Evolutionary conservation across 2,113 vertebrate genomes (phyloP).

Genomic region (Onychostoma macrolepis): DNA sequence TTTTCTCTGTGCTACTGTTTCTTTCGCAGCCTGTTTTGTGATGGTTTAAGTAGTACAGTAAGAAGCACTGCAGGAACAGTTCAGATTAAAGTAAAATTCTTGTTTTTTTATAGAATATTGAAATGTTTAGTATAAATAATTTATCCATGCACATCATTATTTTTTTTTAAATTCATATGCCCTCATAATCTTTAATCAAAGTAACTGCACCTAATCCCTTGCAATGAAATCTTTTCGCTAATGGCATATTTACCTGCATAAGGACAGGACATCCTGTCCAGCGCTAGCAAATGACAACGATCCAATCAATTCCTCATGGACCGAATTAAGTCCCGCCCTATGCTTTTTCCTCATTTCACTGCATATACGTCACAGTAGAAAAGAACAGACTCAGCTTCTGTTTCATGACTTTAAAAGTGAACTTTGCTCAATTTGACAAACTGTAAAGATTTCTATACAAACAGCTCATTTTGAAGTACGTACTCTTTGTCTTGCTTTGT

Average conservation of each 20-base stretch:
- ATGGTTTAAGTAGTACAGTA: not conserved
- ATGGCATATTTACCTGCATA: not conserved
- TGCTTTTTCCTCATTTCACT: not conserved
- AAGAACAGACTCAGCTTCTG: too few species aligned
- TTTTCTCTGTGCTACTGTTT: not conserved
- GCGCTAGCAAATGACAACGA: not conserved
- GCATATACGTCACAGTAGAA: not conserved
- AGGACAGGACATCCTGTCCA: not conserved
- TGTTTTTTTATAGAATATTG: not conserved
- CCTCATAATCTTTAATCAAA: not conserved
- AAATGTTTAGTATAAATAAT: not conserved
- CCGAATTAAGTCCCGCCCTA: not conserved
- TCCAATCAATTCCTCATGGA: not conserved
- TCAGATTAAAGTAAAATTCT: not conserved
- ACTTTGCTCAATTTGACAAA: not conserved
- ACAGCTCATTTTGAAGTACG: not conserved
- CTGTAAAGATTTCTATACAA: not conserved
- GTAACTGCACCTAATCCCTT: not conserved
- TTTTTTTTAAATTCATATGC: not conserved
- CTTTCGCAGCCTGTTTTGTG: not conserved
- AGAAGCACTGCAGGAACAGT: constrained; percentile 1
- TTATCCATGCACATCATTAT: not conserved
- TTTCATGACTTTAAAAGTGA: not conserved
- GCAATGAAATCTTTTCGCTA: not conserved
- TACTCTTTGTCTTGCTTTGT: not conserved